Evolutionary conservation across 2,888 invertebrate species (phyloP).

Genomic region (Drosophila ezoana): DNA sequence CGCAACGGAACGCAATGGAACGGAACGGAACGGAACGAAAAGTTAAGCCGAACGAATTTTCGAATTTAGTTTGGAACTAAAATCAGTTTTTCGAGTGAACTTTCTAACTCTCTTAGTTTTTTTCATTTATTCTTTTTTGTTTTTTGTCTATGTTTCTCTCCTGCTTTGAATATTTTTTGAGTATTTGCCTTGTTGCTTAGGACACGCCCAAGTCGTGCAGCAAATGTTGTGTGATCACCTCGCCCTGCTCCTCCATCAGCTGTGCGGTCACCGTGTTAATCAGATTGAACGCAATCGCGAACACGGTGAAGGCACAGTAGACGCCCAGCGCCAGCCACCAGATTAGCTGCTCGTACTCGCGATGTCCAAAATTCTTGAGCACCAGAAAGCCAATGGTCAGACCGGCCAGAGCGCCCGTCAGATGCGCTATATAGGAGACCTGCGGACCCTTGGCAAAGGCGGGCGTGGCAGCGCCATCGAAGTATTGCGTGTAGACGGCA

Average conservation of each 20-base stretch:
- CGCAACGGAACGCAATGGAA: slow-evolving; percentile 43
- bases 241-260: slow-evolving; percentile 84
- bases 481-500: slow-evolving; percentile 96
- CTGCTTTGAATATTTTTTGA: slow-evolving; percentile 23
- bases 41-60: slow-evolving; percentile 67
- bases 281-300: slow-evolving; percentile 95
- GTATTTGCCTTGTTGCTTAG: slow-evolving; percentile 64
- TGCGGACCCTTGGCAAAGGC: slow-evolving; percentile 87
- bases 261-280: slow-evolving; percentile 87
- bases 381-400: slow-evolving; percentile 97
- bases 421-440: slow-evolving; percentile 97
- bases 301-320: slow-evolving; percentile 96
- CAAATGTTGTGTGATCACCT: slow-evolving; percentile 85
- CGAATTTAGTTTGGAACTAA: slow-evolving; percentile 74
- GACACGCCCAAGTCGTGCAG: slow-evolving; percentile 85
- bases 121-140: slow-evolving; percentile 15
- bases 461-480: slow-evolving; percentile 49
- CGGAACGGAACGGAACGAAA: slow-evolving; percentile 59
- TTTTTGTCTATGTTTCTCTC: slow-evolving; percentile 53
- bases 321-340: slow-evolving; percentile 98
- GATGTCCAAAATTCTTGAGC: slow-evolving; percentile 97
- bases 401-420: slow-evolving; percentile 97
- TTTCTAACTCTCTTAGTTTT: slow-evolving; percentile 27
- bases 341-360: slow-evolving; percentile 95
- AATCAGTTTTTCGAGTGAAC: slow-evolving; percentile 53